A percentile compares a stretch with the other conserved stretches of the same genome.
These are phyloP conservation scores for Archips crataeganus DNA, from an alignment of 2,888 invertebrate genomes.

Conservation along the genomic window DNA sequence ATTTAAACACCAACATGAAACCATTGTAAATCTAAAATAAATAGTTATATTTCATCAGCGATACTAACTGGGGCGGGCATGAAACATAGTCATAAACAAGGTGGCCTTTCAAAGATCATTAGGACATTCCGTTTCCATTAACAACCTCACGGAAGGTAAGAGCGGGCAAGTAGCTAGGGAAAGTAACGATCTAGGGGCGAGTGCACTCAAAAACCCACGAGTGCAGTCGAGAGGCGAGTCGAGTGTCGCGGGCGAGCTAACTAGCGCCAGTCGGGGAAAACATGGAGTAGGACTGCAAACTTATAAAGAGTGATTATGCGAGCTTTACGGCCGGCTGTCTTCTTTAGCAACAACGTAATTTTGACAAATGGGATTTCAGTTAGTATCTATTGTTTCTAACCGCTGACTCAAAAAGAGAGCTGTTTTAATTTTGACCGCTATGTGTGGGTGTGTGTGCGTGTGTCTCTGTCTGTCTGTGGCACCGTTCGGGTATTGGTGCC, in stretches of 20 bases:
- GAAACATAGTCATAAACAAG: slow-evolving; percentile 37
- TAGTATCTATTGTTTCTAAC: no score
- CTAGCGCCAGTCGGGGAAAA: slow-evolving; percentile 57
- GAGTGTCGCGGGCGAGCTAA: slow-evolving; percentile 65
- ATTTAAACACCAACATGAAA: background rate
- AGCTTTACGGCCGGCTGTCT: background rate
- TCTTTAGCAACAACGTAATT: background rate
- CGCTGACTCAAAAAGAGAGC: no score
- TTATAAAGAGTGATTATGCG: background rate
- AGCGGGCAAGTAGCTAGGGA: slow-evolving; percentile 48
- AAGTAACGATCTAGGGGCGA: slow-evolving; percentile 70
- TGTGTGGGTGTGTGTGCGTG: no score
- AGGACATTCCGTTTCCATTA: slow-evolving; percentile 56
- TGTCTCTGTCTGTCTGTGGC: no score
- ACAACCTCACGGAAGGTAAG: slow-evolving; percentile 47
- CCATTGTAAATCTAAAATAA: background rate
- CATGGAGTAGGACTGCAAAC: slow-evolving; percentile 3
- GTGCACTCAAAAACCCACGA: slow-evolving; percentile 69
- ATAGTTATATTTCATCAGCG: background rate
- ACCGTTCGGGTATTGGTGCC: no score
- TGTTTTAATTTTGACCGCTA: no score
- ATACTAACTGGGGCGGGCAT: slow-evolving; percentile 35
- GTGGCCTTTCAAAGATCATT: slow-evolving; percentile 56
- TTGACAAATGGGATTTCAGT: background rate
- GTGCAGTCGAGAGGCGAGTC: slow-evolving; percentile 64